Evolutionary conservation across 2,888 invertebrate genomes (phyloP).

Genomic region (Phoenoteleia sp.): DNA sequence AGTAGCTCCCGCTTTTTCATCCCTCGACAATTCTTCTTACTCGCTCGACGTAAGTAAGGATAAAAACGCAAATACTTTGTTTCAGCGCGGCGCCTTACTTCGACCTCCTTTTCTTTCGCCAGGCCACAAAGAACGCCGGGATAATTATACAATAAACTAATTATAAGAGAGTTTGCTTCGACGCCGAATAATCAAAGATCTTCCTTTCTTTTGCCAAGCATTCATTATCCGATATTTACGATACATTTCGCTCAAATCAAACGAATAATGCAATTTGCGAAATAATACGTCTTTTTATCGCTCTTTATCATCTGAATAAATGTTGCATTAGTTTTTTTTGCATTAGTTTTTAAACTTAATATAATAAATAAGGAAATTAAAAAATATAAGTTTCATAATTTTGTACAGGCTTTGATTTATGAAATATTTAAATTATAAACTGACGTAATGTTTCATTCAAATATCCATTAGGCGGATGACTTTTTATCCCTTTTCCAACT

Average conservation of each 20-base stretch:
- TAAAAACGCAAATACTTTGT: constrained; percentile 74
- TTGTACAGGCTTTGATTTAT: no score
- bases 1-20: constrained; percentile 68
- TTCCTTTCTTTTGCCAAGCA: background rate
- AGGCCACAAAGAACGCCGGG: constrained; percentile 57
- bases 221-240: constrained; percentile 41
- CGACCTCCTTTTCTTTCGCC: constrained; percentile 36
- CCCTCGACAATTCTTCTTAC: constrained; percentile 47
- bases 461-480: no score
- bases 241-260: constrained; percentile 4
- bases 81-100: constrained; percentile 64
- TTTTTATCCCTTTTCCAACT: no score
- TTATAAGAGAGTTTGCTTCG: constrained; percentile 51
- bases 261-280: background rate
- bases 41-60: constrained; percentile 76
- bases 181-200: constrained; percentile 64
- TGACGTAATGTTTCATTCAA: no score
- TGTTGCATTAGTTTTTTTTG: no score
- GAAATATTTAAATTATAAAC: no score
- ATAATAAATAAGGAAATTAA: no score
- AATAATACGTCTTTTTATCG: no score
- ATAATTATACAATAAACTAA: constrained; percentile 68
- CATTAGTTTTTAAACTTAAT: no score
- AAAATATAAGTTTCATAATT: no score
- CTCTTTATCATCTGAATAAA: no score